Evolutionary conservation across 1,140 invertebrate genomes (phyloP), one percentile per base, ranked within the genome.

Genomic region (Aphelenchoides avenae): DNA sequence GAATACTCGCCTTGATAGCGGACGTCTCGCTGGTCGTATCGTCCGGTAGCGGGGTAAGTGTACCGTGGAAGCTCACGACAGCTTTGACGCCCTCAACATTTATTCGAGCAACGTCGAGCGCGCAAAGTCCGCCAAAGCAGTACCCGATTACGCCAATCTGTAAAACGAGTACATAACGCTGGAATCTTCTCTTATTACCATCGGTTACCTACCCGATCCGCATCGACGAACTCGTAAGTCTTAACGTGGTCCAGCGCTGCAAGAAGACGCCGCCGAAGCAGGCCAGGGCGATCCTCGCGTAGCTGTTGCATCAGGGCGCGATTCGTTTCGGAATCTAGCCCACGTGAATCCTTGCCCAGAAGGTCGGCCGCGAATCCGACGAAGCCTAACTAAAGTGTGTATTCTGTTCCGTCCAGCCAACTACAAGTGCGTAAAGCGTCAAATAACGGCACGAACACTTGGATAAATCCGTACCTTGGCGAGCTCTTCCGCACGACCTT

Each of bases 31-130:
- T 24, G 11, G 70, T 43, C 3, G 62, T 27, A 7, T 66, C n/a
- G 31, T 54, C 66, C 9, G 47, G 52, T 22, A 75, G 37, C 13
- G 73, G 58, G 5, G 5, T 31, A 39, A 73, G 47, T 13, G 54
- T 29, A 29, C 71, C 71, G 44, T 73, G 71, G 31, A 73, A 73
- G 20, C 72, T 75, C n/a, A n/a, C n/a, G 3, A 73, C 72, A 47
- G 59, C 71, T 11, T 42, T 61, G 18, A 44, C 42, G 24, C 68
- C 29, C 9, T 40, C 70, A 7, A 66, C 37, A 46, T 73, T 70
- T 22, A 52, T 62, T 24, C 71, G 39, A 7, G 64, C 66, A 33
- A 73, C 34, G 36, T 73, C 71, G 29, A 73, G 34, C 11, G 64
- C 69, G 44, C 69, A 72, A 15, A 68, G 46, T 2, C 71, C 71